phyloP scores from a whole-genome alignment of 2,888 invertebrate genomes.

The Cyclophora albipunctata region DNA sequence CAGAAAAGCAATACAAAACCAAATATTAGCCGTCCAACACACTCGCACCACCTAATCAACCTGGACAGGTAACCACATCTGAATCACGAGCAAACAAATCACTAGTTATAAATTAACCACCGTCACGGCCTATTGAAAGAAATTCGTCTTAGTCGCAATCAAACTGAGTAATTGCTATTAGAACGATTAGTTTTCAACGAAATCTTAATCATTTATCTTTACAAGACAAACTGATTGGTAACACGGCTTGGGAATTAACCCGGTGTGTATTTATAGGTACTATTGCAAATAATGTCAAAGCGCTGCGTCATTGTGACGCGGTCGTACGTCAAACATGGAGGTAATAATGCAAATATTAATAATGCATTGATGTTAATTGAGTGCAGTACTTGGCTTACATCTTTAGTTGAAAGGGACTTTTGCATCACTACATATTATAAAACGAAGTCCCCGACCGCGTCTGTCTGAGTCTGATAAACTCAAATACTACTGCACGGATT shows the following conservation, averaged over 20 bases:
- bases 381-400: not conserved
- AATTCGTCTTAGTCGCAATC: constrained; percentile 46
- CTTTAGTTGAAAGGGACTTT: too few species aligned
- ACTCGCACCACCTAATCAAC: too few species aligned
- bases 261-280: constrained; percentile 36
- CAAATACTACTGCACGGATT: too few species aligned
- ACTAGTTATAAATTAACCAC: constrained; percentile 37
- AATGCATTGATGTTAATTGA: not conserved
- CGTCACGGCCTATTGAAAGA: constrained; percentile 42
- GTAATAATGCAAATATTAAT: not conserved
- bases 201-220: constrained; percentile 54
- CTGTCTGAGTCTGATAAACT: too few species aligned
- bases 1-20: too few species aligned
- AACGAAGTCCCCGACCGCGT: too few species aligned
- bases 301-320: constrained; percentile 33
- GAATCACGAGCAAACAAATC: constrained; percentile 29
- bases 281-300: constrained; percentile 26
- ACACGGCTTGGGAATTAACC: constrained; percentile 29
- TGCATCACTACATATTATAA: too few species aligned
- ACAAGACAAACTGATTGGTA: constrained; percentile 46
- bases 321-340: constrained; percentile 26
- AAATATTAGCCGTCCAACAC: too few species aligned
- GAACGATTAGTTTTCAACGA: constrained; percentile 53
- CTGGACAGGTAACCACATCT: too few species aligned
- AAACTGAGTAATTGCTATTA: constrained; percentile 58